A percentile compares a stretch with the other conserved stretches of the same genome.
These are phyloP conservation scores for Kradibia gibbosae DNA, from an alignment of 1,140 invertebrate genomes.

Conservation along the genomic window DNA sequence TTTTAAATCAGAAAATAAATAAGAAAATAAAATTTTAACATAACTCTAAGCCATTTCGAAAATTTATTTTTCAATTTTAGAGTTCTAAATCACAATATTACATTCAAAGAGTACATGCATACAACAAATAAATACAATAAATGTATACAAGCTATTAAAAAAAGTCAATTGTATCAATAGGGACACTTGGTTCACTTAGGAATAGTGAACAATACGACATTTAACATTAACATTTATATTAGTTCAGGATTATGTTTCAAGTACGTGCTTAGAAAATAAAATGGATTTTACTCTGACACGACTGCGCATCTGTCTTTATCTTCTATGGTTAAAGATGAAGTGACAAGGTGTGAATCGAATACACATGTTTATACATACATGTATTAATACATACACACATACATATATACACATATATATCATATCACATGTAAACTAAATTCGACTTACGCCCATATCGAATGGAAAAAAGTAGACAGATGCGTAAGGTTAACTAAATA, in stretches of 20 bases:
- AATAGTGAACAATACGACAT: background rate
- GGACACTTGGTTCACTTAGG: background rate
- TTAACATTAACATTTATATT: constrained; percentile 40
- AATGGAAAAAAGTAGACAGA: background rate
- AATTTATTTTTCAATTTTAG: too few relatives aligned
- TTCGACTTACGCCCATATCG: constrained; percentile 26
- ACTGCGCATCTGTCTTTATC: background rate
- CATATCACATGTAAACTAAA: background rate
- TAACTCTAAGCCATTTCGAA: too few relatives aligned
- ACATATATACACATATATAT: background rate
- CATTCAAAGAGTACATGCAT: too few relatives aligned
- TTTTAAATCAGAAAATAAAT: too few relatives aligned
- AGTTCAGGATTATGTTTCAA: constrained; percentile 15
- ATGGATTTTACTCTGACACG: background rate
- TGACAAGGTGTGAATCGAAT: background rate
- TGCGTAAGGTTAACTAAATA: background rate
- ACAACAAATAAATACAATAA: too few relatives aligned
- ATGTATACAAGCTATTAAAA: too few relatives aligned
- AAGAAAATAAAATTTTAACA: too few relatives aligned
- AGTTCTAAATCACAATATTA: too few relatives aligned
- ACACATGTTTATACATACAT: background rate
- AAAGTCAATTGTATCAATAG: background rate
- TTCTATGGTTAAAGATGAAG: constrained; percentile 40
- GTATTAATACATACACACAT: background rate
- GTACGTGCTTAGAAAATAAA: constrained; percentile 36